These are phyloP conservation scores for Automeris io DNA, from an alignment of 2,888 invertebrate genomes.

Conservation along the genomic window DNA sequence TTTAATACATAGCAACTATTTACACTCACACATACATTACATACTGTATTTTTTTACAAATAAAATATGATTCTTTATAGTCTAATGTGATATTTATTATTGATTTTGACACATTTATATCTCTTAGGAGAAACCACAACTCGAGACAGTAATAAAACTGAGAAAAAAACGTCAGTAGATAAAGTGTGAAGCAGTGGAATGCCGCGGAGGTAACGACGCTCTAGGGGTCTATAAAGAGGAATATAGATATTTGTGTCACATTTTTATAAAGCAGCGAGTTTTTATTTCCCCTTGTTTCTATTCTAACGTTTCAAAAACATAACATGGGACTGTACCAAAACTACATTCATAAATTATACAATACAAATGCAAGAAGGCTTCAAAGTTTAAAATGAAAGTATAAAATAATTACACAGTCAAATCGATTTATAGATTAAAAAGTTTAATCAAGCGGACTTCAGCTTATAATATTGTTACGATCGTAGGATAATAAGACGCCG, in stretches of 20 bases:
- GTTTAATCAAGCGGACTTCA: no score
- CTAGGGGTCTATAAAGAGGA: conserved; percentile 33
- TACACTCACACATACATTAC: conserved; percentile 16
- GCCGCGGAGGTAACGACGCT: conserved; percentile 30
- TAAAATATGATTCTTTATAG: conserved; percentile 27
- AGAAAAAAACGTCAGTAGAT: conserved; percentile 39
- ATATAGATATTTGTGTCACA: conserved; percentile 27
- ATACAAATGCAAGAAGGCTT: no score
- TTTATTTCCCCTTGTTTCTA: conserved; percentile 6
- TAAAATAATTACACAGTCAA: no score
- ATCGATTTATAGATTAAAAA: no score
- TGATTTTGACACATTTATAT: conserved; percentile 35
- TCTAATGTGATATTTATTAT: conserved; percentile 43
- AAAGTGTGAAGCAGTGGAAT: conserved; percentile 32
- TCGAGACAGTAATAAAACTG: conserved; percentile 45
- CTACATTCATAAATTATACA: no score
- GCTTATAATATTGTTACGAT: no score
- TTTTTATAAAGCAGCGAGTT: conserved; percentile 7
- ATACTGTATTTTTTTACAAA: conserved; percentile 21
- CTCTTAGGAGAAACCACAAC: conserved; percentile 31
- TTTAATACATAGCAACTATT: no score
- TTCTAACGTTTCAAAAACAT: no score
- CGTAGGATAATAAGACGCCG: no score
- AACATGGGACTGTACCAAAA: no score
- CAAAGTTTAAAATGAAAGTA: no score